Base-by-base conservation (phyloP, 2,113 vertebrate genomes). In the Sturnira hondurensis region DNA sequence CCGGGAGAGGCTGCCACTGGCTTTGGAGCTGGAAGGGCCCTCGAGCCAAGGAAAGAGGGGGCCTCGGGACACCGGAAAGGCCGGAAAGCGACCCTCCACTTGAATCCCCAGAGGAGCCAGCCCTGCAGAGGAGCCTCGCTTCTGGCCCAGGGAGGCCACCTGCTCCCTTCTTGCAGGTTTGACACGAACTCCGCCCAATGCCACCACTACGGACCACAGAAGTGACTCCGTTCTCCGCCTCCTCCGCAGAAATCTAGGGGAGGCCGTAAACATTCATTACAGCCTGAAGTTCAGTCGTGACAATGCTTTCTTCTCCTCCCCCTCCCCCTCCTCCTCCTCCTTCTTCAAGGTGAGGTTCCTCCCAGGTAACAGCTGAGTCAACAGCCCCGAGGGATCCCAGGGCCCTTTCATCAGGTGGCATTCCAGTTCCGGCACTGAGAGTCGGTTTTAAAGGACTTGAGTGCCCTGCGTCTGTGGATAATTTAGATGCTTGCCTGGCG, bases 71-170 rank as follows among this genome's bases (percentile, higher is more conserved):
- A 38, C n/a, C 19, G 19, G 31, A 36, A 41, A 5, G 54, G 20
- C 36, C 13, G 2, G 38, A 9, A 61, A 19, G 8, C 12, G 31
- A 19, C 3, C 38, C 10, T 1, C 4, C 22, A 17, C 24, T 7
- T 0, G 14, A 4, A 28, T 28, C 47, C 6, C 4, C 22, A 1
- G 31, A 12, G 63, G 24, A 54, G n/a, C 17, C 26, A 0, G 24
- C 15, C 3, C 11, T 4, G 1, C 12, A 0, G 0, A 2, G 0
- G n/a, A n/a, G 0, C 52, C 54, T 17, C 9, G 38, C 3, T 4
- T 15, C 1, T 7, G 24, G 58, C 24, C n/a, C 28, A 14, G 2
- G 0, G 2, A 38, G 68, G 31, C n/a, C 26, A 10, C 71, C 26
- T 17, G 1, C 9, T 2, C 19, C 13, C 9, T 47, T 31, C 71